phyloP scores from a whole-genome alignment of 2,888 invertebrate genomes.

The Maniola hyperantus region DNA sequence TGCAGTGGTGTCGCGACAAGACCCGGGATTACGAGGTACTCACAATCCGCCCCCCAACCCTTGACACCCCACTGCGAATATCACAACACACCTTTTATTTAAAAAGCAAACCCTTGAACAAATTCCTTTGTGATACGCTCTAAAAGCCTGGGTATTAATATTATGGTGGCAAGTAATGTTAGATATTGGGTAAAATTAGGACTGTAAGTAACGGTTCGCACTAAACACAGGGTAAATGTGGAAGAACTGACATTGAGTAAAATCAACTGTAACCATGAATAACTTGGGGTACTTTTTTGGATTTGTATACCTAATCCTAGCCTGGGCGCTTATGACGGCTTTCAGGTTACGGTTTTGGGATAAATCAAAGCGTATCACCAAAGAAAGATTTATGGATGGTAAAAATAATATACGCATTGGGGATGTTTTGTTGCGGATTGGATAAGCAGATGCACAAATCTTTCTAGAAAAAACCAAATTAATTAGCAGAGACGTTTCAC shows the following conservation, averaged over 20 bases:
- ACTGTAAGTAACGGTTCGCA: background rate
- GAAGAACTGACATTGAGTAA: background rate
- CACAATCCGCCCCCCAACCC: constrained; percentile 16
- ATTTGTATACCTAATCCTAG: background rate
- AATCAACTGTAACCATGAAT: background rate
- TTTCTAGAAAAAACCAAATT: background rate
- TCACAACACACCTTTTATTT: background rate
- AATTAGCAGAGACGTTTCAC: background rate
- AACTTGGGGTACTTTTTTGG: background rate
- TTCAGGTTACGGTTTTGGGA: background rate
- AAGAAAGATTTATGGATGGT: background rate
- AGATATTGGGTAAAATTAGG: background rate
- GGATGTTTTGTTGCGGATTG: background rate
- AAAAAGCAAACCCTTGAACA: background rate
- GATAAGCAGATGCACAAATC: background rate
- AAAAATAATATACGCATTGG: background rate
- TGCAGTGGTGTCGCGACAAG: constrained; percentile 98
- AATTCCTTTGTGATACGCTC: constrained; percentile 9
- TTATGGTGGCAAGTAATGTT: background rate
- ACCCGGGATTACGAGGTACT: constrained; percentile 98
- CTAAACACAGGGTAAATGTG: background rate
- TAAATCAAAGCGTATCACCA: background rate
- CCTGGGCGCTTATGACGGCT: background rate
- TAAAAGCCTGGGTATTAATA: background rate
- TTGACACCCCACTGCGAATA: constrained; percentile 9